A percentile compares a stretch with the other conserved stretches of the same genome.
Evolutionary conservation across 2,113 vertebrate species (phyloP).

Genomic region (Campylomormyrus numenius): DNA sequence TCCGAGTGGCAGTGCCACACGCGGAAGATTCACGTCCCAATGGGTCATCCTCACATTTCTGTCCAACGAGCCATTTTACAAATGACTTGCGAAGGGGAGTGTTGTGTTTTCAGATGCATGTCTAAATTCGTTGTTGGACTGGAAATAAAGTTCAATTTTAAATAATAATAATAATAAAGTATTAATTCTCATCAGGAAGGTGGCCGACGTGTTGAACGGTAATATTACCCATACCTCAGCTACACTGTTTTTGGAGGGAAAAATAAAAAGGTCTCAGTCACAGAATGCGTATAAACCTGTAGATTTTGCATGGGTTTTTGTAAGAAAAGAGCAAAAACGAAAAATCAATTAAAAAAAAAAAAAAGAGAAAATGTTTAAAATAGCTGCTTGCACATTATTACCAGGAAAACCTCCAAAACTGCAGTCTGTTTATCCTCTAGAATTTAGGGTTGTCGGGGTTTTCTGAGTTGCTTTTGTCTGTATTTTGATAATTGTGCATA

Average conservation of each 20-base stretch:
- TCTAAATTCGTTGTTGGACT: constrained; percentile 89
- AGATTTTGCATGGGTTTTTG: constrained; percentile 99
- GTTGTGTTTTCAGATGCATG: constrained; percentile 86
- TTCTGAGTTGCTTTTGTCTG: constrained; percentile 99
- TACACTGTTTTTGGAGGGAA: constrained; percentile 83
- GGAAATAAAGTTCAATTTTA: constrained; percentile 64
- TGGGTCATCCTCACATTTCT: constrained; percentile 79
- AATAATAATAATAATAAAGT: constrained; percentile 51
- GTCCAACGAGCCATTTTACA: constrained; percentile 77
- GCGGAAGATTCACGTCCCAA: constrained; percentile 78
- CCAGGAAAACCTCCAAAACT: constrained; percentile 99
- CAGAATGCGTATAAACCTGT: constrained; percentile 99
- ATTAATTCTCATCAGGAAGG: constrained; percentile 76
- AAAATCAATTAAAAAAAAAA: constrained; percentile 54
- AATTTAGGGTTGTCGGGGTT: constrained; percentile 99
- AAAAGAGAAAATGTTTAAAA: constrained; percentile 93
- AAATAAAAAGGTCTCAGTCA: constrained; percentile 84
- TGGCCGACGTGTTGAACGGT: constrained; percentile 91
- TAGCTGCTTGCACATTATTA: constrained; percentile 99
- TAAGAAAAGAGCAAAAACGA: constrained; percentile 79
- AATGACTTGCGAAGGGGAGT: constrained; percentile 75
- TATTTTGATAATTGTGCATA: constrained; percentile 99
- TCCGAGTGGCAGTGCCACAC: constrained; percentile 70
- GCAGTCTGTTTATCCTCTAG: constrained; percentile 99
- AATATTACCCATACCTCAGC: constrained; percentile 97